Percentiles rank a stretch among this genome's conserved stretches.
Conservation (phyloP, 2,113 vertebrate species). For the Halcyon malimbica region DNA sequence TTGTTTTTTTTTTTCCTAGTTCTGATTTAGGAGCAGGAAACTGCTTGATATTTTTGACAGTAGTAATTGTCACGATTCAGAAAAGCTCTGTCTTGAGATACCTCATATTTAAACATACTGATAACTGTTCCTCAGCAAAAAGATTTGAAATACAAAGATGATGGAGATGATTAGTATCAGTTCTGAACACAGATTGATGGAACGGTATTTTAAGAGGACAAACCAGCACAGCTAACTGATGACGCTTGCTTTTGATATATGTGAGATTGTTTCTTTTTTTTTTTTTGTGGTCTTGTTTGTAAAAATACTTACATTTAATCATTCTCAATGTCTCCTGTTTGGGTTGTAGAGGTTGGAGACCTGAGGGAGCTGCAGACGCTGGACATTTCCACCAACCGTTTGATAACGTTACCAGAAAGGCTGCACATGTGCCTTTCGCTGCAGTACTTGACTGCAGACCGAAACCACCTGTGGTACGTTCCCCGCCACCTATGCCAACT, state of each 20-base stretch:
- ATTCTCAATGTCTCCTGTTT: conserved; percentile 5
- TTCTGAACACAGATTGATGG: background rate
- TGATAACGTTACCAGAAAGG: conserved; percentile 86
- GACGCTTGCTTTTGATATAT: fast-evolving
- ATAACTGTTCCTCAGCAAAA: background rate
- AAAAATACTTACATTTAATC: fast-evolving
- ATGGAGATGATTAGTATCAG: background rate
- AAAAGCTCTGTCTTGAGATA: background rate
- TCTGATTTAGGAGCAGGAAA: background rate
- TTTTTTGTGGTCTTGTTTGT: background rate
- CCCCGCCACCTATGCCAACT: conserved; percentile 94
- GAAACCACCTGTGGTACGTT: conserved; percentile 86
- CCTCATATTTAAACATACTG: background rate
- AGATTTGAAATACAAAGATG: background rate
- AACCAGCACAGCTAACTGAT: background rate
- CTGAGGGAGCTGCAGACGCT: conserved; percentile 92
- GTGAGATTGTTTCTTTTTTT: fast-evolving
- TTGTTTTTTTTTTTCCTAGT: fast-evolving
- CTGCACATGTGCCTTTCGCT: conserved; percentile 92
- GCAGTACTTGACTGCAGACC: conserved; percentile 92
- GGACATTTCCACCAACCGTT: conserved; percentile 91
- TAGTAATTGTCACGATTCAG: background rate
- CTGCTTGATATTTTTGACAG: background rate
- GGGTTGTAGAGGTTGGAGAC: conserved; percentile 88
- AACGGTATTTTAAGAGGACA: background rate